Conservation (phyloP, 2,113 vertebrate genomes). For the Lepus timidus region DNA sequence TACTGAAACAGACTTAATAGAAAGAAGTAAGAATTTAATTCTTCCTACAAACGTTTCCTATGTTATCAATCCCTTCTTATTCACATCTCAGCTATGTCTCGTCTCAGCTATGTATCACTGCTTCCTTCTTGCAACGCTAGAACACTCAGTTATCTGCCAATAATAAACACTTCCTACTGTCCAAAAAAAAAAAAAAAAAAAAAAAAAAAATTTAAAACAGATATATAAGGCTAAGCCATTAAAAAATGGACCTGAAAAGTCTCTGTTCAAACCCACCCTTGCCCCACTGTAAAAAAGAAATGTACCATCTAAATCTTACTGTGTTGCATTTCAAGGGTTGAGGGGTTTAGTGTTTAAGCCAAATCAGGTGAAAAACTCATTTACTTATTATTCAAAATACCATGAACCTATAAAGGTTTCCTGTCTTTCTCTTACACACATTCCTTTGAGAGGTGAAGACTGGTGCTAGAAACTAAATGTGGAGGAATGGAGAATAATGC, state of each 20-base stretch:
- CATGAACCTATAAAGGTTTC: not conserved
- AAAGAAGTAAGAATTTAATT: not conserved
- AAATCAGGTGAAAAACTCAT: constrained; percentile 18
- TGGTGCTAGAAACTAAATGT: constrained; percentile 23
- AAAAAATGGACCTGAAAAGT: not conserved
- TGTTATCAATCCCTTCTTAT: not conserved
- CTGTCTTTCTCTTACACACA: not conserved
- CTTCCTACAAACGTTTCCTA: not conserved
- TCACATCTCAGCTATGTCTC: not conserved
- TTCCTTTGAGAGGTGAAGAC: constrained; percentile 40
- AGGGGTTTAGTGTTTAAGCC: not conserved
- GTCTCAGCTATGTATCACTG: not conserved
- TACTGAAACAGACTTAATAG: not conserved
- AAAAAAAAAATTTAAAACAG: constrained; percentile 48
- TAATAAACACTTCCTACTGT: not conserved
- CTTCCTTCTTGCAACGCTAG: not conserved
- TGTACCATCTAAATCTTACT: not conserved
- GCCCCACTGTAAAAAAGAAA: constrained; percentile 38
- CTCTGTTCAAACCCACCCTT: not conserved
- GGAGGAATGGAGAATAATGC: not conserved
- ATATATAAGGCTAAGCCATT: not conserved
- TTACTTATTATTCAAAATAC: not conserved
- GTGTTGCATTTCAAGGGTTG: not conserved
- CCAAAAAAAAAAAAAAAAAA: not conserved
- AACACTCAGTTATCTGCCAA: not conserved